These are phyloP conservation scores for Dicyrtoma fusca DNA, from an alignment of 2,888 invertebrate genomes.

Conservation along the genomic window DNA sequence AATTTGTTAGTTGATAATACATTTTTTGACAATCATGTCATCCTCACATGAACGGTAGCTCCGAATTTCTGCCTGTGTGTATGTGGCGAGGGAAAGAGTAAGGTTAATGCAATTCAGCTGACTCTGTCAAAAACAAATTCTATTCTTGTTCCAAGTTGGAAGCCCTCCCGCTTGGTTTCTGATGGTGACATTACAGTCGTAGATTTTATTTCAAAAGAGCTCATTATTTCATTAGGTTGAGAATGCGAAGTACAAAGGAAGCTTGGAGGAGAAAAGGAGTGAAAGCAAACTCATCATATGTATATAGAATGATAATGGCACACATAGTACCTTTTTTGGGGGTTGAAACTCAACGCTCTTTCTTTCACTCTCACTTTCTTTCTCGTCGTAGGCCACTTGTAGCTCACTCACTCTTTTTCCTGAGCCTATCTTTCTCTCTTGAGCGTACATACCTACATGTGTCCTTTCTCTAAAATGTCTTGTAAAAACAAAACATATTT, in stretches of 20 bases:
- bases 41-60: no score
- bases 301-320: neutral
- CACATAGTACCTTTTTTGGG: neutral
- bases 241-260: neutral
- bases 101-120: neutral
- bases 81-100: neutral
- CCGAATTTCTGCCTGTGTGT: no score
- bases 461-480: neutral
- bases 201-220: slow-evolving; percentile 25
- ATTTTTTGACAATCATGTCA: no score
- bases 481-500: slow-evolving; percentile 6
- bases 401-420: slow-evolving; percentile 4
- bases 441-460: no score
- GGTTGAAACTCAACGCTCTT: neutral
- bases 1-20: no score
- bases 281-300: no score
- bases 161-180: neutral
- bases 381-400: slow-evolving; percentile 13
- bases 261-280: neutral
- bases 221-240: slow-evolving; percentile 26
- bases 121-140: neutral
- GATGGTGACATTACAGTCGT: slow-evolving; percentile 7
- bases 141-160: neutral
- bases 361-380: neutral
- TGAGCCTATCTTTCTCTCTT: no score